Evolutionary conservation across 37 sponge, comb jelly and placozoan species (phyloP), one percentile per base, ranked within the genome.

Genomic region (Oscarella lobularis): DNA sequence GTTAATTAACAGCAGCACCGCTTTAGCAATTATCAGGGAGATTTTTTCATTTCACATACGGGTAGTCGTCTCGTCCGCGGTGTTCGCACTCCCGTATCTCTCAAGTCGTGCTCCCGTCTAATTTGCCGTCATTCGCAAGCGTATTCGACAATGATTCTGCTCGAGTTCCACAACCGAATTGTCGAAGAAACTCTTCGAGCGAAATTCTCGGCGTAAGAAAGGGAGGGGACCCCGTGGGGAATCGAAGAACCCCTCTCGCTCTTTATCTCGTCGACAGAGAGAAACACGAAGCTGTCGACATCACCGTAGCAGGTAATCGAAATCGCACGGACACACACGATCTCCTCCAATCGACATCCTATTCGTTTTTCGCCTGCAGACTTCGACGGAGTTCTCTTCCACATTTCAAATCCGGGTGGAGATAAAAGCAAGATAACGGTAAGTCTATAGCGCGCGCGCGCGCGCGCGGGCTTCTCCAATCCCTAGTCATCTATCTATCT

Each of bases 121-220:
- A n/a, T n/a, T n/a, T n/a, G n/a, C n/a, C n/a, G n/a, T n/a, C n/a
- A n/a, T n/a, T n/a, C n/a, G n/a, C n/a, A n/a, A n/a, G n/a, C n/a
- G n/a, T n/a, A n/a, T n/a, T n/a, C n/a, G n/a, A n/a, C 30, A 5
- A 97, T 97, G 99, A 97, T 97, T 82, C 80, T 97, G 14, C 81
- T 97, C 30, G 99, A 97, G 54, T 76, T 76, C 36, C 85, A 85
- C 85, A 97, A 93, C 77, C 77, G 88, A 60, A 86, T 97, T 38
- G 60, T 97, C 1, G 87, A 88, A 67, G 94, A 92, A 39, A 82
- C 89, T 30, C 87, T 97, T 32, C 79, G 80, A 2, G 79, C 79
- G 14, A 69, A 89, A 3, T 85, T 94, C 35, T 79, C 79, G 2
- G 84, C 81, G 95, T 90, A 54, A 39, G 73, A 2, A 1, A 27